phyloP scores from a whole-genome alignment of 2,797 vertebrate genomes.

The Nannoperca australis region DNA sequence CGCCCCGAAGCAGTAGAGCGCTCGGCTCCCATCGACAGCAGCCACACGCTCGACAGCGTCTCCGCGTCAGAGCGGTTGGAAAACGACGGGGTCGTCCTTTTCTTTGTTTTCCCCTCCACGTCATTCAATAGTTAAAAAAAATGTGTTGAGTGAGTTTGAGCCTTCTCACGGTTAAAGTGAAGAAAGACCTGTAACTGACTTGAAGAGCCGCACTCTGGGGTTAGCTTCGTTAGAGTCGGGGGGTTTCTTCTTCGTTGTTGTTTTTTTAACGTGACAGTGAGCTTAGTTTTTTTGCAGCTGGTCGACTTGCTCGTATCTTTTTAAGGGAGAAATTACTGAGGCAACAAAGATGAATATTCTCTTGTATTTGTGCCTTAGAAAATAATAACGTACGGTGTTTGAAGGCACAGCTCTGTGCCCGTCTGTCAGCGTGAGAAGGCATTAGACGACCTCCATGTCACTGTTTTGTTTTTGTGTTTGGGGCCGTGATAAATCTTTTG shows the following conservation, averaged over 20 bases:
- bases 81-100: not conserved
- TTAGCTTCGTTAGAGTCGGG: conserved; percentile 15
- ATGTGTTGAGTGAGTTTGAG: conserved; percentile 31
- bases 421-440: conserved; percentile 1
- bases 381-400: conserved; percentile 33
- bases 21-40: not conserved
- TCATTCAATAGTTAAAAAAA: conserved; percentile 40
- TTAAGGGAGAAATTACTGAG: conserved; percentile 35
- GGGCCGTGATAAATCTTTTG: conserved; percentile 38
- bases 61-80: conserved; percentile 1
- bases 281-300: conserved; percentile 29
- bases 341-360: conserved; percentile 22
- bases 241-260: conserved; percentile 11
- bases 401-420: conserved; percentile 13
- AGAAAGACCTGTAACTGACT: conserved; percentile 24
- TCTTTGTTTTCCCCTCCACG: not conserved
- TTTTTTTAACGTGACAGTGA: conserved; percentile 26
- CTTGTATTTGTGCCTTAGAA: conserved; percentile 83
- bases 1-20: conserved; percentile 82
- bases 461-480: conserved; percentile 18
- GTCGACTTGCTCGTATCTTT: conserved; percentile 26
- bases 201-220: conserved; percentile 25
- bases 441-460: conserved; percentile 2
- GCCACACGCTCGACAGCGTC: not conserved
- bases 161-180: conserved; percentile 26